phyloP scores from a whole-genome alignment of 1,140 invertebrate species.

The Magallana ariakensis region DNA sequence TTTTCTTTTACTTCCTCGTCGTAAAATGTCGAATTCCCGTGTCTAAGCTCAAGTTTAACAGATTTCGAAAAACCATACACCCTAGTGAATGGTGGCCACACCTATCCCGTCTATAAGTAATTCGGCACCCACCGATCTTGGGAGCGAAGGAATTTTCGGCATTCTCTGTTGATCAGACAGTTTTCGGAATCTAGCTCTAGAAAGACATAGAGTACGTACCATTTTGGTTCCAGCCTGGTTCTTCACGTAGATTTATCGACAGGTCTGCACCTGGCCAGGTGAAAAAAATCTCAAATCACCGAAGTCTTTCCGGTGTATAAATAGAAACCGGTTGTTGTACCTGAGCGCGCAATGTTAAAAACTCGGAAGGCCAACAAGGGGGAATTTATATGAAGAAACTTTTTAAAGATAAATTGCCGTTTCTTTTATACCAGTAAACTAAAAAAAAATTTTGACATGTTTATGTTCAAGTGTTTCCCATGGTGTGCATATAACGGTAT shows the following conservation, averaged over 20 bases:
- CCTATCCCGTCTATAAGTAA: background rate
- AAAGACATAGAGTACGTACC: background rate
- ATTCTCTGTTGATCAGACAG: background rate
- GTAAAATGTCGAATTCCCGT: no score
- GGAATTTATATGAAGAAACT: background rate
- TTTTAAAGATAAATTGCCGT: no score
- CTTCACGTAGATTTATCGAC: background rate
- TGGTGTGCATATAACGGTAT: background rate
- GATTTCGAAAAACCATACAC: no score
- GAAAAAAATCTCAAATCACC: background rate
- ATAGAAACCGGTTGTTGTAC: conserved; percentile 38
- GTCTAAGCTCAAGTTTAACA: no score
- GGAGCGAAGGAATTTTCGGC: background rate
- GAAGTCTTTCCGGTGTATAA: conserved; percentile 33
- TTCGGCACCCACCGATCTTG: background rate
- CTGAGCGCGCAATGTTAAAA: conserved; percentile 4
- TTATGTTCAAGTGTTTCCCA: background rate
- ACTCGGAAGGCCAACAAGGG: background rate
- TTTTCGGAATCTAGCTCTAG: background rate
- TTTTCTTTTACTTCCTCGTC: no score
- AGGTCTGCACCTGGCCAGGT: conserved; percentile 21
- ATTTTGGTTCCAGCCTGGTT: background rate
- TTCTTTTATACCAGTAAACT: no score
- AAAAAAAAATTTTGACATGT: no score
- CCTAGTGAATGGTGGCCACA: background rate